Conservation (phyloP, 2,113 vertebrate genomes). For the Garra rufa region DNA sequence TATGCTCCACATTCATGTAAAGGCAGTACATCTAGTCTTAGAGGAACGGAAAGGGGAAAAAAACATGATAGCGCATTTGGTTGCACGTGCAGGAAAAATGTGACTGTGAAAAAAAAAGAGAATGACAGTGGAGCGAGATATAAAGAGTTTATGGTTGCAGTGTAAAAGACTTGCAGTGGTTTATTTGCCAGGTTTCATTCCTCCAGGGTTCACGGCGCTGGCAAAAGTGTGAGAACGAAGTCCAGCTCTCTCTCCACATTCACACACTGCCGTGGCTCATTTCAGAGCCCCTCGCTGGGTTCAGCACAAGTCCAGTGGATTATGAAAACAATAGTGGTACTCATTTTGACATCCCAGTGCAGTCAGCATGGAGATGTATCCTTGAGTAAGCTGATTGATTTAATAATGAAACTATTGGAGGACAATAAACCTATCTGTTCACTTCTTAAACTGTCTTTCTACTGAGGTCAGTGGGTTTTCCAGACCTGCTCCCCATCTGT, state of each 20-base stretch:
- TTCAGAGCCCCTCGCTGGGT: conserved; percentile 15
- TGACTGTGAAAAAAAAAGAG: conserved; percentile 14
- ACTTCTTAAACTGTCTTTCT: conserved; percentile 23
- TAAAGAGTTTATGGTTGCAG: conserved; percentile 47
- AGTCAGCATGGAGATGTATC: conserved; percentile 18
- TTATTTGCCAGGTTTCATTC: conserved; percentile 41
- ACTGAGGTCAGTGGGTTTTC: conserved; percentile 28
- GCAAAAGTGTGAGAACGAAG: conserved; percentile 21
- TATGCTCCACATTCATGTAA: conserved; percentile 53
- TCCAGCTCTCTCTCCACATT: conserved; percentile 13
- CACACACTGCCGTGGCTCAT: conserved; percentile 9
- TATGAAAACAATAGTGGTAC: conserved; percentile 34
- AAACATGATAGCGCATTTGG: conserved; percentile 35
- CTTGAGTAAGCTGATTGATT: conserved; percentile 37
- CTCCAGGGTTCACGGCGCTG: conserved; percentile 31
- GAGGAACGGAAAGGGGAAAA: background rate
- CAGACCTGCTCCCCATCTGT: conserved; percentile 38
- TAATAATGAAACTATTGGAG: conserved; percentile 17
- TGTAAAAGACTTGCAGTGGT: conserved; percentile 47
- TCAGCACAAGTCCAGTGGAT: conserved; percentile 6
- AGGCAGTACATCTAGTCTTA: conserved; percentile 38
- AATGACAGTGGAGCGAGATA: conserved; percentile 21
- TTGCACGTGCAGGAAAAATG: conserved; percentile 53
- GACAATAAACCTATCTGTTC: conserved; percentile 31
- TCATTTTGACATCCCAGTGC: conserved; percentile 22